Evolutionary conservation across 2,797 vertebrate genomes (phyloP), one percentile per base, ranked within the genome.

Genomic region (Lophius americanus): DNA sequence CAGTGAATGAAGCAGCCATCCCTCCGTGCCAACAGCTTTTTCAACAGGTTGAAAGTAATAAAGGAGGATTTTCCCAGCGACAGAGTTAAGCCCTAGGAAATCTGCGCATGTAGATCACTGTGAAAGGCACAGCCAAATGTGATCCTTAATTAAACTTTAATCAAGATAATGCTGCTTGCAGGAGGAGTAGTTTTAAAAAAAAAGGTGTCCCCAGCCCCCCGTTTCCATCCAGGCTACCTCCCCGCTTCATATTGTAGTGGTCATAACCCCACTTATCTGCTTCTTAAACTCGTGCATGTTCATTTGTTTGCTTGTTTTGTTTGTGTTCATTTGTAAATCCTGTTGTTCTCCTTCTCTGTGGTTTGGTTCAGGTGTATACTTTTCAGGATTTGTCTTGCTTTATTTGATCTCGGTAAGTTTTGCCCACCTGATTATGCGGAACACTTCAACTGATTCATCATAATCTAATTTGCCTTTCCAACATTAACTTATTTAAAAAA

Each of bases 111-210:
- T 97, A 98, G 96, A 99, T 97, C 94, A 94, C 95, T 95, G 94
- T 96, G 96, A 98, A 96, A 97, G 96, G 96, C 97, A 95, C 96
- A 95, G 97, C 97, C 98, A 98, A 98, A 99, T 95, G 96, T 97
- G 97, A 98, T 98, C 97, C 96, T 99, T 99, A 98, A 99, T 99
- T 99, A 99, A 99, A 99, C 96, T 99, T 98, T 98, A 98, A 99
- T 98, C 96, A 98, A 96, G 96, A 97, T 96, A 96, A 98, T 96
- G 91, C 91, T 94, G 93, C 94, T 95, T 94, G 94, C 92, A 88
- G 91, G 91, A 90, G 94, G 91, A 93, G 93, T 94, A 92, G 92
- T 93, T 93, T 78, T n/a, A n/a, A n/a, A 23, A 70, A 82, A 86
- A 91, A 90, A 90, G 91, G 91, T 91, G 90, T 91, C 91, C 88